These are phyloP conservation scores for Oscheius sp. DNA, from an alignment of 1,140 invertebrate species.

Conservation along the genomic window DNA sequence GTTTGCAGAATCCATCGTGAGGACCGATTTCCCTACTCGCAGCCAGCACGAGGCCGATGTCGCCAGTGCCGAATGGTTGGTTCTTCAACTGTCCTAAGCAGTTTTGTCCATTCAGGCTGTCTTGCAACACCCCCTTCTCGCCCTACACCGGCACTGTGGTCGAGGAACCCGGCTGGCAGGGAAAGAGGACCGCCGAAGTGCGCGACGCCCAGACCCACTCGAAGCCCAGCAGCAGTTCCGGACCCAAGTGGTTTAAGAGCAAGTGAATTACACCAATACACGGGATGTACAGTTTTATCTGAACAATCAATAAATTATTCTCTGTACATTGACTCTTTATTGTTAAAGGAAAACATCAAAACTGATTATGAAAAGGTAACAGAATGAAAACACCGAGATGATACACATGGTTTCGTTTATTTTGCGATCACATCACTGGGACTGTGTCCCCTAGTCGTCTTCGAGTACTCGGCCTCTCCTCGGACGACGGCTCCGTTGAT, in stretches of 20 bases:
- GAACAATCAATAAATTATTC: no score
- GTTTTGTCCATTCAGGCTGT: neutral
- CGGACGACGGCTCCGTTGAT: constrained; percentile 3
- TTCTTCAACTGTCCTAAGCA: neutral
- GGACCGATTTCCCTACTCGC: neutral
- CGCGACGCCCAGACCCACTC: neutral
- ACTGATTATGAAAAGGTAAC: no score
- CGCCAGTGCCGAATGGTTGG: neutral
- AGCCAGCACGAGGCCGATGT: neutral
- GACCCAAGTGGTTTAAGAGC: neutral
- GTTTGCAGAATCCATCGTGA: neutral
- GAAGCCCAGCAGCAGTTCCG: neutral
- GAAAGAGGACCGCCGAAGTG: neutral
- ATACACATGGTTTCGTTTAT: no score
- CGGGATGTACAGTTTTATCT: no score
- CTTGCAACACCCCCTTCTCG: neutral
- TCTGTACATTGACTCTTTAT: no score
- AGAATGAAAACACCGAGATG: no score
- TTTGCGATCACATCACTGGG: no score
- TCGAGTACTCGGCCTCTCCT: neutral
- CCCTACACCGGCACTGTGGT: neutral
- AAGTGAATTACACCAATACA: no score
- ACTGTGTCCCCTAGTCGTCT: no score
- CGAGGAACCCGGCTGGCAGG: neutral
- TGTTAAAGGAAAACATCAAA: no score